Conservation (phyloP, 2,888 invertebrate species). For the Alloplasta piceator region DNA sequence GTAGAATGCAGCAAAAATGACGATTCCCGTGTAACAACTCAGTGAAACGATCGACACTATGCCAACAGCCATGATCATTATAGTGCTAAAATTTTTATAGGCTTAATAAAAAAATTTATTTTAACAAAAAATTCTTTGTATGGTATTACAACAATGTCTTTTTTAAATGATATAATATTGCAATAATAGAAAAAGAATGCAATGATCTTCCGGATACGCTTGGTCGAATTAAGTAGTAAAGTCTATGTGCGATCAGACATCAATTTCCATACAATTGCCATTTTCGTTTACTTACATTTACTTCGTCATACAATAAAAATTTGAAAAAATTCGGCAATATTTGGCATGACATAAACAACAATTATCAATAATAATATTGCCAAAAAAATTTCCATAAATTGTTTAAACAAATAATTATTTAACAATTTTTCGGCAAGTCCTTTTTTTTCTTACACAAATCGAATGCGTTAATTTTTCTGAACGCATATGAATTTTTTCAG, state of each 20-base stretch:
- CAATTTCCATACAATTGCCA: constrained; percentile 14
- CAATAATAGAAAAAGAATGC: background rate
- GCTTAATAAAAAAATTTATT: constrained; percentile 23
- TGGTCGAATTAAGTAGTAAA: constrained; percentile 41
- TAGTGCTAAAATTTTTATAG: constrained; percentile 85
- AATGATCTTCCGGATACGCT: background rate
- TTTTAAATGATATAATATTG: background rate
- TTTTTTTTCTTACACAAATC: no score
- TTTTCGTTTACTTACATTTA: constrained; percentile 14
- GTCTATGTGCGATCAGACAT: constrained; percentile 40
- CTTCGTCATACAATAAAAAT: no score
- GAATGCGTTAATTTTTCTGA: no score
- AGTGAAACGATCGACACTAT: constrained; percentile 90
- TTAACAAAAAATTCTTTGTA: background rate
- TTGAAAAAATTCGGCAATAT: no score
- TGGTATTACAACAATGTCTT: background rate
- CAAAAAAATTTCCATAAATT: no score
- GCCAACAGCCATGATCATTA: constrained; percentile 91
- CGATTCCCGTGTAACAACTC: constrained; percentile 93
- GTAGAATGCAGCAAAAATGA: constrained; percentile 93
- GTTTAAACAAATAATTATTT: no score
- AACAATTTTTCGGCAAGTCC: no score
- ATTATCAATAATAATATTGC: no score
- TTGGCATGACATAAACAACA: no score
- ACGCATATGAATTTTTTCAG: no score